Evolutionary conservation across 2,797 vertebrate genomes (phyloP).

Genomic region (Malurus leucopterus): DNA sequence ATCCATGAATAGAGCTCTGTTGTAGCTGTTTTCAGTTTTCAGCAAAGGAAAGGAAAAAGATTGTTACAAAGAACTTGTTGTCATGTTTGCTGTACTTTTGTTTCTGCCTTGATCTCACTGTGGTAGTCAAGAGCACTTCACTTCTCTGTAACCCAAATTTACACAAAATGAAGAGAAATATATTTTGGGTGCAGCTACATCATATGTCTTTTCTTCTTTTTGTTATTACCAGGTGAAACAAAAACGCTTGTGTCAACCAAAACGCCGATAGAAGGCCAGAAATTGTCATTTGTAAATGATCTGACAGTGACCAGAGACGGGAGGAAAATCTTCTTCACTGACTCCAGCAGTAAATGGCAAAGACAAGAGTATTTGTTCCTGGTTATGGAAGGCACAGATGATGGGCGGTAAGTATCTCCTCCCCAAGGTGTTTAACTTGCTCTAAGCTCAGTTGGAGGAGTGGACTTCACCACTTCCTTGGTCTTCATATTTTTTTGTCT

Average conservation of each 20-base stretch:
- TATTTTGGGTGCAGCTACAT: neutral
- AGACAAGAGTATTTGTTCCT: slow-evolving; percentile 85
- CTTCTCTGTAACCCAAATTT: neutral
- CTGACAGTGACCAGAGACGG: slow-evolving; percentile 87
- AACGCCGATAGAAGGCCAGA: slow-evolving; percentile 81
- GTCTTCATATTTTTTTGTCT: neutral
- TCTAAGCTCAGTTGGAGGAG: neutral
- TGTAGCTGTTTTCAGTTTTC: neutral
- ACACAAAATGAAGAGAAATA: neutral
- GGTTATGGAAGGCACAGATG: slow-evolving; percentile 90
- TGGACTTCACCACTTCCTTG: neutral
- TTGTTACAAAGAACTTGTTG: neutral
- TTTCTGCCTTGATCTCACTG: neutral
- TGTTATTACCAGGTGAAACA: slow-evolving; percentile 74
- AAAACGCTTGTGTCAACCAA: slow-evolving; percentile 78
- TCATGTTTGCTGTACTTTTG: neutral
- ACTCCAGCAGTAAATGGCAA: slow-evolving; percentile 96
- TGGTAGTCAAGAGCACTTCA: neutral
- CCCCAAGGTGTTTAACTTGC: neutral
- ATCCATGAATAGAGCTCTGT: neutral
- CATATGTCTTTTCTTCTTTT: neutral
- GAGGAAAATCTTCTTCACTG: slow-evolving; percentile 91
- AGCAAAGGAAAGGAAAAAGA: neutral
- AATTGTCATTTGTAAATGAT: slow-evolving; percentile 89
- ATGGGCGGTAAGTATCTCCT: slow-evolving; percentile 83